Evolutionary conservation across 2,797 vertebrate species (phyloP).

Genomic region (Natrix natrix): DNA sequence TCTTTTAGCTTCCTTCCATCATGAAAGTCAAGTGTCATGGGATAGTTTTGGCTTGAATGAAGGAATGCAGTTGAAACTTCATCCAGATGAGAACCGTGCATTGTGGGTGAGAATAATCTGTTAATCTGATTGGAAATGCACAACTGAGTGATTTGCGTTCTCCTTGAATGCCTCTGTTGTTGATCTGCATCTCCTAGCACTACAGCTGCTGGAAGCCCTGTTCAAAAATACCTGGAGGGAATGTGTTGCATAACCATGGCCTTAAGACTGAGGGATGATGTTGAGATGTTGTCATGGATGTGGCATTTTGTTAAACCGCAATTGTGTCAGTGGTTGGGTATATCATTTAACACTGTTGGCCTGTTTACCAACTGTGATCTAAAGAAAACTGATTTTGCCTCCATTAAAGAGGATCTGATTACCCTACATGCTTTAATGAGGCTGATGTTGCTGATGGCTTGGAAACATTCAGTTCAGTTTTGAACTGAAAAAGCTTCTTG

Average conservation of each 20-base stretch:
- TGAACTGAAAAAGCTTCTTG: not conserved
- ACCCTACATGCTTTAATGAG: not conserved
- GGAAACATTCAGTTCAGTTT: too few relatives aligned
- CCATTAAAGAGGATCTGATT: too few relatives aligned
- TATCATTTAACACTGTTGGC: not conserved
- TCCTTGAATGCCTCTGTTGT: not conserved
- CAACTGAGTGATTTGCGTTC: not conserved
- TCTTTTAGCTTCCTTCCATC: not conserved
- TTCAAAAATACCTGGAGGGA: not conserved
- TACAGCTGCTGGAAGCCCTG: not conserved
- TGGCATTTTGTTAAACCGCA: not conserved
- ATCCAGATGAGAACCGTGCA: not conserved
- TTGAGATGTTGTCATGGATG: not conserved
- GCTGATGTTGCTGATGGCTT: not conserved
- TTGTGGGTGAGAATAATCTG: not conserved
- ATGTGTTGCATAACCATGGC: not conserved
- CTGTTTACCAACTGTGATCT: not conserved
- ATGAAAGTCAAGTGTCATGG: not conserved
- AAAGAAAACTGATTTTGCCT: not conserved
- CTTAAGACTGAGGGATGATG: not conserved
- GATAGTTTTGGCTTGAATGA: not conserved
- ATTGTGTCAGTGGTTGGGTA: not conserved
- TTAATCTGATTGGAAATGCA: not conserved
- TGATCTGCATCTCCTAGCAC: not conserved
- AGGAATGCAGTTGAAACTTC: not conserved